A percentile compares a stretch with the other conserved stretches of the same genome.
These are phyloP conservation scores for Trachemys scripta DNA, from an alignment of 2,113 vertebrate species.

Conservation along the genomic window DNA sequence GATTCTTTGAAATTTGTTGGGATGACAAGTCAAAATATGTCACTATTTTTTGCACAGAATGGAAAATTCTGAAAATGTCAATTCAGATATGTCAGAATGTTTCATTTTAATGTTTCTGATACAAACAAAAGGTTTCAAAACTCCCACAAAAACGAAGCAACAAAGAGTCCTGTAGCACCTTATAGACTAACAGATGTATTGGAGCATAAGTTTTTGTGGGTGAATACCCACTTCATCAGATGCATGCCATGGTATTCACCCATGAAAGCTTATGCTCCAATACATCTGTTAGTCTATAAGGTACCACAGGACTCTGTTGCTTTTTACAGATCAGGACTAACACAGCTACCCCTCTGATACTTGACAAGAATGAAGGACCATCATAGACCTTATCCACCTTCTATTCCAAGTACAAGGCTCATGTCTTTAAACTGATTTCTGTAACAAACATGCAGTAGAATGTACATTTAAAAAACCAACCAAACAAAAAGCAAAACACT, in stretches of 20 bases:
- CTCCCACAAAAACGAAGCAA: not conserved
- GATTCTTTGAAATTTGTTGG: not conserved
- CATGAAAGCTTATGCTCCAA: too few species aligned
- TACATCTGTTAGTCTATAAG: too few species aligned
- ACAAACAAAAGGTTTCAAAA: not conserved
- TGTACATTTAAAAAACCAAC: not conserved
- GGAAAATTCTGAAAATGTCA: rapidly evolving
- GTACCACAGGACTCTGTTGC: too few species aligned
- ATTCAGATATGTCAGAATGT: not conserved
- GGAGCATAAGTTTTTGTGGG: too few species aligned
- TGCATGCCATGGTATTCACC: too few species aligned
- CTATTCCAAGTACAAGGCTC: not conserved
- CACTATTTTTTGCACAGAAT: not conserved
- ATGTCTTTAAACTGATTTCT: not conserved
- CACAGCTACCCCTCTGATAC: too few species aligned
- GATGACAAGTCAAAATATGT: not conserved
- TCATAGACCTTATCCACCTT: not conserved
- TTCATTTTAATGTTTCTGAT: not conserved
- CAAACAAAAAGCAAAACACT: slow-evolving; percentile 8
- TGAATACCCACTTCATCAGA: too few species aligned
- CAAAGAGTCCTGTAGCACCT: too few species aligned
- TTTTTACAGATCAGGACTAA: too few species aligned
- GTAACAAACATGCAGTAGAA: not conserved
- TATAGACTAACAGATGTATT: too few species aligned
- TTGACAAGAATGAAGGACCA: not conserved